Conservation (phyloP, 2,888 invertebrate genomes). For the Bellardia bayeri region DNA sequence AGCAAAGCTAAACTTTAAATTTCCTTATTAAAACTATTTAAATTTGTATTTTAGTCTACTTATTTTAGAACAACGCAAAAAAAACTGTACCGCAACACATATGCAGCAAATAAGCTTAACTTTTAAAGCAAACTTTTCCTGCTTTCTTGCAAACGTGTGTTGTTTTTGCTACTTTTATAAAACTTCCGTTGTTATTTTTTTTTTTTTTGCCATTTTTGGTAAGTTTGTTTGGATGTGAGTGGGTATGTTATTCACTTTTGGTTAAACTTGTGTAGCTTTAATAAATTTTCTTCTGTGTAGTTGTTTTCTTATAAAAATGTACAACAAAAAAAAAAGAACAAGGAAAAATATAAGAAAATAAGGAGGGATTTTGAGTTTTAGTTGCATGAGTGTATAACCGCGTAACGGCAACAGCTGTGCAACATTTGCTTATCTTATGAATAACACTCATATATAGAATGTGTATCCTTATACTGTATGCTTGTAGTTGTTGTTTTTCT, state of each 20-base stretch:
- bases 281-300: slow-evolving; percentile 17
- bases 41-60: background rate
- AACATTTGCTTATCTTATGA: slow-evolving; percentile 73
- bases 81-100: slow-evolving; percentile 62
- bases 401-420: slow-evolving; percentile 72
- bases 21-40: slow-evolving; percentile 17
- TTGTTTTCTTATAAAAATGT: slow-evolving; percentile 32
- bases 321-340: slow-evolving; percentile 1
- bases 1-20: background rate
- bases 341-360: slow-evolving; percentile 11
- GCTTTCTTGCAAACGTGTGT: slow-evolving; percentile 2
- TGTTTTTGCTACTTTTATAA: slow-evolving; percentile 45
- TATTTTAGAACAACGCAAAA: background rate
- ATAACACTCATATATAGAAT: slow-evolving; percentile 54
- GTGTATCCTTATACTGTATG: background rate
- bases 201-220: background rate
- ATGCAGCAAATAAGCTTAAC: slow-evolving; percentile 72
- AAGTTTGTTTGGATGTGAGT: slow-evolving; percentile 14
- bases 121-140: slow-evolving; percentile 64
- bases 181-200: slow-evolving; percentile 39
- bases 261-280: slow-evolving; percentile 46
- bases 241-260: slow-evolving; percentile 7
- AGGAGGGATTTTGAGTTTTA: slow-evolving; percentile 59
- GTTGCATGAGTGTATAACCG: slow-evolving; percentile 68
- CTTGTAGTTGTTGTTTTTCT: slow-evolving; percentile 14